Percentiles rank a stretch among this genome's conserved stretches.
phyloP scores from a whole-genome alignment of 2,888 invertebrate genomes.

The Monopis laevigella region DNA sequence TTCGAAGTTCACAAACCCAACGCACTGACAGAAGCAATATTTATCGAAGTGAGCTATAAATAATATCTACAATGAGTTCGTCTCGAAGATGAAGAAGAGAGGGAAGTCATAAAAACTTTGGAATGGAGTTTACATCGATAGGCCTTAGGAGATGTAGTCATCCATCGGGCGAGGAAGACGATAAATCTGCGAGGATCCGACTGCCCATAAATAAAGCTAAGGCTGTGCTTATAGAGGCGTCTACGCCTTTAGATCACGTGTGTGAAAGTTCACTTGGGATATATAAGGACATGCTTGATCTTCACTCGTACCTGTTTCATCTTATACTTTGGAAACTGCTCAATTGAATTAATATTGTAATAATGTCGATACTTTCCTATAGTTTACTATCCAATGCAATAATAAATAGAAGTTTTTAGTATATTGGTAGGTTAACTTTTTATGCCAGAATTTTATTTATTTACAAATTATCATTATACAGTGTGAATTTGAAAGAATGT shows the following conservation, averaged over 20 bases:
- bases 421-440: neutral
- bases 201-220: constrained; percentile 43
- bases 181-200: constrained; percentile 48
- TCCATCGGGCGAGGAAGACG: constrained; percentile 44
- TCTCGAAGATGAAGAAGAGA: constrained; percentile 24
- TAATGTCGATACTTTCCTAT: no score
- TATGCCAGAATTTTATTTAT: no score
- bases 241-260: constrained; percentile 32
- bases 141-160: constrained; percentile 31
- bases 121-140: constrained; percentile 35
- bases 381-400: neutral
- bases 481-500: no score
- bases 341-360: no score
- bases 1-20: neutral
- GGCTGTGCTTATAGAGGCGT: constrained; percentile 24
- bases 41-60: constrained; percentile 24
- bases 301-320: neutral
- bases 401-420: neutral
- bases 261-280: constrained; percentile 36
- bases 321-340: no score
- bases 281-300: neutral
- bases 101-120: constrained; percentile 28
- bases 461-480: no score
- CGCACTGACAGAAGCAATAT: constrained; percentile 11
- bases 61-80: constrained; percentile 33